These are phyloP conservation scores for Semaprochilodus insignis DNA, from an alignment of 2,797 vertebrate species.

Conservation along the genomic window DNA sequence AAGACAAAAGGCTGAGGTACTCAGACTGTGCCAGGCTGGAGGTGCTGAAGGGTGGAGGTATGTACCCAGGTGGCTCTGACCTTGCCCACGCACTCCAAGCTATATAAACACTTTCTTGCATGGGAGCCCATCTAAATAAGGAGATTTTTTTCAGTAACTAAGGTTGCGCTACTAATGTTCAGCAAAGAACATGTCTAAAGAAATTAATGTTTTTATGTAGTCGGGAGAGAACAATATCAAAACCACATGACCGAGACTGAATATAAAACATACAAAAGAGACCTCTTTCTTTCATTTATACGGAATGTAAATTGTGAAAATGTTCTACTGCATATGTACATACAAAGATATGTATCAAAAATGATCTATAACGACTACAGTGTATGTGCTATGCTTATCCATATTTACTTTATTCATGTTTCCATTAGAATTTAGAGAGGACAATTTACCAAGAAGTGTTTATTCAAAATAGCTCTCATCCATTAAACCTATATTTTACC, in stretches of 20 bases:
- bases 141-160: background rate
- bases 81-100: constrained; percentile 53
- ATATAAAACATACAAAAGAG: background rate
- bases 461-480: constrained; percentile 66
- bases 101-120: constrained; percentile 43
- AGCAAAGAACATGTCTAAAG: background rate
- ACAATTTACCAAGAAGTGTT: constrained; percentile 68
- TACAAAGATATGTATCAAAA: background rate
- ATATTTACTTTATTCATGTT: constrained; percentile 63
- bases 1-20: constrained; percentile 51
- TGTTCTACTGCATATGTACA: background rate
- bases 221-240: background rate
- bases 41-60: constrained; percentile 44
- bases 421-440: constrained; percentile 55
- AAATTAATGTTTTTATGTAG: background rate
- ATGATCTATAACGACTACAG: constrained; percentile 18
- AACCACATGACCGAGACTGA: background rate
- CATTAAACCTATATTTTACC: constrained; percentile 65
- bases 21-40: constrained; percentile 36
- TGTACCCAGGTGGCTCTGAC: constrained; percentile 47
- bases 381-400: constrained; percentile 31
- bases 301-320: background rate
- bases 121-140: constrained; percentile 17
- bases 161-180: background rate
- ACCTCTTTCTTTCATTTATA: background rate